These are phyloP conservation scores for Orientallactaga sibirica DNA, from an alignment of 2,797 vertebrate species.

Conservation along the genomic window DNA sequence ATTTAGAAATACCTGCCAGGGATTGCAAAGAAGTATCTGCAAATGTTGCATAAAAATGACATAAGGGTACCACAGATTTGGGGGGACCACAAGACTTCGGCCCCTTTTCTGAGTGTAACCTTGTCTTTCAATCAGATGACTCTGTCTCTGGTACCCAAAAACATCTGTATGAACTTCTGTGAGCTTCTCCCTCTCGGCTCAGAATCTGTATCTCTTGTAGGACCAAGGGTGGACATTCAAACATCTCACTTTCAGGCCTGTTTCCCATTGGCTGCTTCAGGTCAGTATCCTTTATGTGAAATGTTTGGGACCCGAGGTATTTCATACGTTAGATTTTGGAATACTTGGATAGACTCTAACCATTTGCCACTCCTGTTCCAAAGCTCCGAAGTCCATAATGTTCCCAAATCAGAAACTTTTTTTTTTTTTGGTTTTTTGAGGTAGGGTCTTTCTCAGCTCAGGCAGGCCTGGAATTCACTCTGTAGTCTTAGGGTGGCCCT, in stretches of 20 bases:
- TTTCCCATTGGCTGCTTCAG: not conserved
- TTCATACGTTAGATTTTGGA: not conserved
- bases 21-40: not conserved
- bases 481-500: too few species aligned
- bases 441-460: too few species aligned
- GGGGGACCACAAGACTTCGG: not conserved
- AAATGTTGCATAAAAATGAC: not conserved
- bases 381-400: not conserved
- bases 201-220: not conserved
- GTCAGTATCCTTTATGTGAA: not conserved
- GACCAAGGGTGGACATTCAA: not conserved
- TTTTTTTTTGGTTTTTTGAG: too few species aligned
- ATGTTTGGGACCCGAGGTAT: not conserved
- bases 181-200: not conserved
- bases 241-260: not conserved
- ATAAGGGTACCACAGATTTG: not conserved
- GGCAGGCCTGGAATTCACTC: too few species aligned
- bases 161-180: not conserved
- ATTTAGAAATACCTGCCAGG: constrained; percentile 30
- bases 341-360: not conserved
- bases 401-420: not conserved
- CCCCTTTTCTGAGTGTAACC: not conserved
- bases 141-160: constrained; percentile 2
- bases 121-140: constrained; percentile 7
- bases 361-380: not conserved